These are phyloP conservation scores for Platyura marginata DNA, from an alignment of 1,140 invertebrate species.

Conservation along the genomic window DNA sequence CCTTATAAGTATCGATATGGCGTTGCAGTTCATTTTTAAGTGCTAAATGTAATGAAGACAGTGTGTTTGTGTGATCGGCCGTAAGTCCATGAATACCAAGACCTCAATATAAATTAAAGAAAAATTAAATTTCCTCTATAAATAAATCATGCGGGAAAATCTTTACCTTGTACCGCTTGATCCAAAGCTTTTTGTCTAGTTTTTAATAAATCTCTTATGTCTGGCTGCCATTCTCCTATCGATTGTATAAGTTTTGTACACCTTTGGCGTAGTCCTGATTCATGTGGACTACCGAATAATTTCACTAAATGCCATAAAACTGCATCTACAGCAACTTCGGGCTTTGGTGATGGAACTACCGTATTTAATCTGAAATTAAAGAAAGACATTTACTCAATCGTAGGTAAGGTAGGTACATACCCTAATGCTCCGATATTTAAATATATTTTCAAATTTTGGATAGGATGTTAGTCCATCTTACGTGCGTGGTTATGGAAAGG, in stretches of 20 bases:
- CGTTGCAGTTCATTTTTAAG: conserved; percentile 66
- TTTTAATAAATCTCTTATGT: conserved; percentile 33
- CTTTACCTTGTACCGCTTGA: too few species aligned
- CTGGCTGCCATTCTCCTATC: conserved; percentile 33
- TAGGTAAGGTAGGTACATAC: too few species aligned
- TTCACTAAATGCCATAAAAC: conserved; percentile 65
- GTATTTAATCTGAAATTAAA: conserved; percentile 27
- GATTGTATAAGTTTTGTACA: conserved; percentile 31
- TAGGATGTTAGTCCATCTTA: too few species aligned
- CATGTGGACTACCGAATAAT: conserved; percentile 50
- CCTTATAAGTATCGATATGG: conserved; percentile 71
- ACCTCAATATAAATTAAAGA: conserved; percentile 23
- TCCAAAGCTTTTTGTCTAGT: conserved; percentile 34
- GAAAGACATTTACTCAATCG: too few species aligned
- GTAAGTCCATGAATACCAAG: conserved; percentile 75
- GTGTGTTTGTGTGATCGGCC: conserved; percentile 31
- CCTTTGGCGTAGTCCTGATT: conserved; percentile 34
- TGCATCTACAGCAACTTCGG: conserved; percentile 48
- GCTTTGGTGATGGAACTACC: conserved; percentile 33
- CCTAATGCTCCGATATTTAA: too few species aligned
- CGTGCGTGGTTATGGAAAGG: too few species aligned
- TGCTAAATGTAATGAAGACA: conserved; percentile 46
- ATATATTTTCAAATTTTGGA: too few species aligned
- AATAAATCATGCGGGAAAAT: too few species aligned
- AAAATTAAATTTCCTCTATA: too few species aligned